Conservation (phyloP, 2,113 vertebrate species). For the Leptodactylus fuscus region DNA sequence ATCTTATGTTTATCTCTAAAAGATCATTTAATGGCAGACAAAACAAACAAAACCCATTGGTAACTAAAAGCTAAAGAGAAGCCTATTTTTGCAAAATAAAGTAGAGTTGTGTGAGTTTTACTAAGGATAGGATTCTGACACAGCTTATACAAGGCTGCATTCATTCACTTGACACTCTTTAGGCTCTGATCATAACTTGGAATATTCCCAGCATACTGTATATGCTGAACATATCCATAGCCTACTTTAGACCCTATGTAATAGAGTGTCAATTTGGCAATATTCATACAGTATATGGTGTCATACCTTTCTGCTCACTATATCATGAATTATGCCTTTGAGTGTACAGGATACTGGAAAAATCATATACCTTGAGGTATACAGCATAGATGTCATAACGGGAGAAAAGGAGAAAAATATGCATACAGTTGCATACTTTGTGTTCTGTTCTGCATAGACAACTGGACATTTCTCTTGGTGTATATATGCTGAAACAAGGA, state of each 20-base stretch:
- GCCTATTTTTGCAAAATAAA: not conserved
- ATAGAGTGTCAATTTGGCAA: not conserved
- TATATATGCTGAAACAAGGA: too few relatives aligned
- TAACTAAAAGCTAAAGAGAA: conserved; percentile 21
- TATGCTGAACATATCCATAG: not conserved
- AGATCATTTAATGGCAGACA: conserved; percentile 18
- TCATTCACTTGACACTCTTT: not conserved
- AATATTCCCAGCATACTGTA: not conserved
- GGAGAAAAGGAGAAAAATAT: too few relatives aligned
- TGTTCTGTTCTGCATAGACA: too few relatives aligned
- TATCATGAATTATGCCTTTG: too few relatives aligned
- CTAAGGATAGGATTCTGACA: not conserved
- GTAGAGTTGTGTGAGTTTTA: too few relatives aligned
- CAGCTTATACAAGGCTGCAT: not conserved
- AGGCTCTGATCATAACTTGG: not conserved
- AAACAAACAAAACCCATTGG: conserved; percentile 22
- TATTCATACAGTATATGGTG: not conserved
- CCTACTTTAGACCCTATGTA: not conserved
- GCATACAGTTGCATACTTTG: too few relatives aligned
- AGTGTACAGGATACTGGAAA: too few relatives aligned
- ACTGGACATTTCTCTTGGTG: too few relatives aligned
- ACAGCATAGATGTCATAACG: too few relatives aligned
- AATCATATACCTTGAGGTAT: too few relatives aligned
- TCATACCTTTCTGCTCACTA: too few relatives aligned
- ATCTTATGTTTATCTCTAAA: conserved; percentile 13